Conservation (phyloP, 2,797 vertebrate genomes). For the Galago senegalensis region DNA sequence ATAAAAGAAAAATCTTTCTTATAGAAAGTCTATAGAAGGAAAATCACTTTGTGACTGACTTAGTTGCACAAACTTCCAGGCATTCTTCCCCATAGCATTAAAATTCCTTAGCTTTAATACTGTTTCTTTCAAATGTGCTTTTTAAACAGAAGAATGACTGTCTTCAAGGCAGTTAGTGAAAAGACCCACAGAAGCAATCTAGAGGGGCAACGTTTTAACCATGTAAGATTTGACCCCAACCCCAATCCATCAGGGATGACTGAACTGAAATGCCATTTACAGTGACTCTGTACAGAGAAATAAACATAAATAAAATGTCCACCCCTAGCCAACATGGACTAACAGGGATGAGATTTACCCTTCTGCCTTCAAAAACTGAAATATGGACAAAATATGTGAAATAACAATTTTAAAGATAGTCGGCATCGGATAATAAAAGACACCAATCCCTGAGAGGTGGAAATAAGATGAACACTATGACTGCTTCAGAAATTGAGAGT, state of each 20-base stretch:
- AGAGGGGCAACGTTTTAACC: conserved; percentile 43
- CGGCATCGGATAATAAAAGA: not conserved
- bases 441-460: not conserved
- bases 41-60: conserved; percentile 65
- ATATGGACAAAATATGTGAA: not conserved
- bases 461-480: not conserved
- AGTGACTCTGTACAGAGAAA: conserved; percentile 27
- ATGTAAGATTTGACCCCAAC: conserved; percentile 77
- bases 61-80: conserved; percentile 63
- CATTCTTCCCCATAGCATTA: conserved; percentile 71
- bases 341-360: not conserved
- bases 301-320: conserved; percentile 31
- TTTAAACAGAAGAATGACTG: conserved; percentile 79
- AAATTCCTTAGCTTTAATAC: conserved; percentile 78
- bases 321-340: not conserved
- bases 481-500: not conserved
- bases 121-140: conserved; percentile 75
- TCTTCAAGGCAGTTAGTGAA: conserved; percentile 78
- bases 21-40: conserved; percentile 49
- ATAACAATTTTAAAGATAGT: conserved; percentile 18
- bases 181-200: conserved; percentile 78
- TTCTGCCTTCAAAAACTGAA: not conserved
- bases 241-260: conserved; percentile 49
- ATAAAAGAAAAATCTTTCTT: conserved; percentile 69
- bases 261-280: conserved; percentile 68